Evolutionary conservation across 2,888 invertebrate species (phyloP), one percentile per base, ranked within the genome.

Genomic region (Drosophila kuntzei): DNA sequence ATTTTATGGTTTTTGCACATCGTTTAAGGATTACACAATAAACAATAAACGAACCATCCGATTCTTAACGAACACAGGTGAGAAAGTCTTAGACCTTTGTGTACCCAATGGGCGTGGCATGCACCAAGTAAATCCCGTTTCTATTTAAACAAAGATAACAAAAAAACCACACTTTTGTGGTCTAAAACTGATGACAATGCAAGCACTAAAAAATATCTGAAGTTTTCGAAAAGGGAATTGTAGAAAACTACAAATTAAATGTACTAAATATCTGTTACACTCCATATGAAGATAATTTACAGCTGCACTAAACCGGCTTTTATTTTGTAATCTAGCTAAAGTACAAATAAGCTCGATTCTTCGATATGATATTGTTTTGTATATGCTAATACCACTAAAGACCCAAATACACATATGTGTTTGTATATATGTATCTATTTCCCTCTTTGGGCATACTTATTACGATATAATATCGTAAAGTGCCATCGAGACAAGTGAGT

Each of bases 1-100:
- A 69, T 50, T 34, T n/a, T 12, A 36, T 29, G 49, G 37, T 76
- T 80, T 81, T 83, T 74, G 72, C 80, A 71, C 71, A 72, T 58
- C 50, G 46, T 68, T 54, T 54, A 79, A 69, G 80, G 80, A 72
- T 66, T 63, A 64, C 49, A 71, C 64, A 65, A 18, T 67, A 71
- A 77, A 60, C 70, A 68, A 65, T 44, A 66, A 71, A 80, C 79
- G 64, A 79, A 71, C 64, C 46, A 68, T 46, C 53, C 68, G 80
- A 76, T 81, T 76, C 74, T 66, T 55, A 76, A 82, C 80, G 80
- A 82, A 59, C 63, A 73, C 83, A 81, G 83, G 83, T 81, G 63
- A 73, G 79, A 25, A 32, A 18, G 16, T 3, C 20, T n/a, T 20
- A 20, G 1, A 7, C 7, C 16, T 16, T 3, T 8, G 1, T 29